Conservation (phyloP, 2,888 invertebrate species). For the Lampropteryx suffumata region DNA sequence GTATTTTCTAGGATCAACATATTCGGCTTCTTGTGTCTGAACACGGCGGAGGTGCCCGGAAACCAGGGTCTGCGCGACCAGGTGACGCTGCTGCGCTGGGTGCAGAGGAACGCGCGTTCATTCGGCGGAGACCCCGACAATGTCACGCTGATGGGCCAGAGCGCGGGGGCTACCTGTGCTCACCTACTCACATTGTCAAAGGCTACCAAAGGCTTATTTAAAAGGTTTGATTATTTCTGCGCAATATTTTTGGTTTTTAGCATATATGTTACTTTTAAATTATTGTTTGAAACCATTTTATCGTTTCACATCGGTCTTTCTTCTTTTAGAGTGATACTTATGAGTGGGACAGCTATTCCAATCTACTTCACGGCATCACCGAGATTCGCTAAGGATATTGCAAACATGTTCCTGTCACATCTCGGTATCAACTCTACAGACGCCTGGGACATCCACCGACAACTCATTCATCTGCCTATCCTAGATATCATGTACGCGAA, state of each 20-base stretch:
- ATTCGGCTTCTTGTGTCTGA: constrained; percentile 71
- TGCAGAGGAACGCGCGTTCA: constrained; percentile 56
- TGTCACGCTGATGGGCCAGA: constrained; percentile 71
- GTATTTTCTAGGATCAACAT: constrained; percentile 67
- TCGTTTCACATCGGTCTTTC: not conserved
- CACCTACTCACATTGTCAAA: constrained; percentile 63
- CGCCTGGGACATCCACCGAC: constrained; percentile 51
- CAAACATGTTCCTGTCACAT: constrained; percentile 50
- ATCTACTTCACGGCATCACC: constrained; percentile 59
- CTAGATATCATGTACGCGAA: constrained; percentile 57
- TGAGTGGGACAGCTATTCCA: constrained; percentile 62
- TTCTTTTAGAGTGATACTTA: constrained; percentile 59
- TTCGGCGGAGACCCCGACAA: constrained; percentile 71
- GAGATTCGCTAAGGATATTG: constrained; percentile 47
- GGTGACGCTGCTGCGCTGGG: constrained; percentile 69
- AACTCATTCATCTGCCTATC: constrained; percentile 53
- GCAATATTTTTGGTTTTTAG: too few species aligned
- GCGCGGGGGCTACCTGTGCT: constrained; percentile 62
- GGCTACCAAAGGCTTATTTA: constrained; percentile 60
- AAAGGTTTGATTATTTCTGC: too few species aligned
- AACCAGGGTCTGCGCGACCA: constrained; percentile 74
- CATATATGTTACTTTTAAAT: too few species aligned
- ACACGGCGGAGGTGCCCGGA: constrained; percentile 63
- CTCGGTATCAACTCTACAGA: constrained; percentile 63
- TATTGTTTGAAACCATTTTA: too few species aligned